phyloP scores from a whole-genome alignment of 2,888 invertebrate species.

The Polymixis lichenea region DNA sequence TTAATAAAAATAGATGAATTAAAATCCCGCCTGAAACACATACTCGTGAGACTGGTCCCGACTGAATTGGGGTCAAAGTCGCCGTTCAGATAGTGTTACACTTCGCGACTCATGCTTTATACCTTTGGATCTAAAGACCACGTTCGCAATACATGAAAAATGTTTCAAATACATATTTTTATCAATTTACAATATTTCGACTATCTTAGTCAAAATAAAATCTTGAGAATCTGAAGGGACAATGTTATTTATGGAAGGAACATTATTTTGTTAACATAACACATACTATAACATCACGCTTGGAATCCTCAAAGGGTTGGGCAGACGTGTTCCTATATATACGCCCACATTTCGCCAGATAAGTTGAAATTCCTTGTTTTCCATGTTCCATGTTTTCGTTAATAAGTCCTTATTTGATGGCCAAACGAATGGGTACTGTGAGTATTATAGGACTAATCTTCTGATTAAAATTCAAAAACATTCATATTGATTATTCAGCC shows the following conservation, averaged over 20 bases:
- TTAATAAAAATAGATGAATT: conserved; percentile 70
- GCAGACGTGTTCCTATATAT: too few relatives aligned
- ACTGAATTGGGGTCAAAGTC: conserved; percentile 82
- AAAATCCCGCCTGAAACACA: conserved; percentile 75
- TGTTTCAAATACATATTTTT: not conserved
- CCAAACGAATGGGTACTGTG: not conserved
- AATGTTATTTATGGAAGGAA: not conserved
- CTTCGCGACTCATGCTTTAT: conserved; percentile 27
- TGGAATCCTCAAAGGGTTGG: too few relatives aligned
- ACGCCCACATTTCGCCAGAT: too few relatives aligned
- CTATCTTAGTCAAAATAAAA: not conserved
- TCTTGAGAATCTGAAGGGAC: not conserved
- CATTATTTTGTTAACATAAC: not conserved
- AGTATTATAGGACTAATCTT: not conserved
- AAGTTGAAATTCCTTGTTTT: too few relatives aligned
- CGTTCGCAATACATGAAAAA: not conserved
- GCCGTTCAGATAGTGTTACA: conserved; percentile 68
- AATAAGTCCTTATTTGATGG: not conserved
- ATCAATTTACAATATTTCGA: not conserved
- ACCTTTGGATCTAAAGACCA: conserved; percentile 28
- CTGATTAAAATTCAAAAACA: not conserved
- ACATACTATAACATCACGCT: too few relatives aligned
- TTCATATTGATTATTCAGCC: not conserved
- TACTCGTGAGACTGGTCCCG: conserved; percentile 75
- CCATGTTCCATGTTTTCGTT: not conserved